Percentiles rank a stretch among this genome's conserved stretches.
These are phyloP conservation scores for Plebejus argus DNA, from an alignment of 2,888 invertebrate species.

Conservation along the genomic window DNA sequence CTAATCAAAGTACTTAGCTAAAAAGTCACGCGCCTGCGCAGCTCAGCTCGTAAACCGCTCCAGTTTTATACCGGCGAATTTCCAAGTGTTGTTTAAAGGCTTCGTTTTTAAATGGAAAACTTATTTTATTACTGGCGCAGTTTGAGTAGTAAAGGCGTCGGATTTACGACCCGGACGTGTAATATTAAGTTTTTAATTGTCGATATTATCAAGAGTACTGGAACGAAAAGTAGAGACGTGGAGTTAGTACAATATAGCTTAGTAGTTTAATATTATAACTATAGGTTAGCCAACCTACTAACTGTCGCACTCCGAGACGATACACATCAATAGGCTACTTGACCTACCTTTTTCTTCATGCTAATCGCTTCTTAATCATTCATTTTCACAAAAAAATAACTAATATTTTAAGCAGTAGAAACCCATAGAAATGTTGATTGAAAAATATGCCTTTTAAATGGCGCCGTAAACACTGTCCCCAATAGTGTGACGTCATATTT, in stretches of 20 bases:
- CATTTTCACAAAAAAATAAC: no score
- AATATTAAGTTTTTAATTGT: slow-evolving; percentile 74
- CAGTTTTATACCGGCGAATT: slow-evolving; percentile 59
- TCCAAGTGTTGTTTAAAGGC: slow-evolving; percentile 52
- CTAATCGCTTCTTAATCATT: no score
- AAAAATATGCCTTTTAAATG: no score
- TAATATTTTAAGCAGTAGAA: no score
- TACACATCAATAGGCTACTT: no score
- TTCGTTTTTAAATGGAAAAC: slow-evolving; percentile 60
- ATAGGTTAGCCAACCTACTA: no score
- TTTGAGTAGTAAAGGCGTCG: slow-evolving; percentile 53
- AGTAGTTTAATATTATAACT: no score
- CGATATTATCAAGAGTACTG: slow-evolving; percentile 46
- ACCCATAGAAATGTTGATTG: no score
- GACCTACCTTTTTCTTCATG: no score
- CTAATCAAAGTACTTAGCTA: slow-evolving; percentile 59
- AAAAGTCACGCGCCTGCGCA: slow-evolving; percentile 61
- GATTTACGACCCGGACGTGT: slow-evolving; percentile 61
- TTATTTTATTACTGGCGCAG: slow-evolving; percentile 58
- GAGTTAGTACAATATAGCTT: not conserved
- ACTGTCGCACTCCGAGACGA: no score
- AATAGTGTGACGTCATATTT: no score
- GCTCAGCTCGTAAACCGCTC: slow-evolving; percentile 48
- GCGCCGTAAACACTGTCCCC: no score
- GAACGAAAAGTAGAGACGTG: not conserved